Conservation (phyloP, 1,140 invertebrate genomes). For the Atta cephalotes region DNA sequence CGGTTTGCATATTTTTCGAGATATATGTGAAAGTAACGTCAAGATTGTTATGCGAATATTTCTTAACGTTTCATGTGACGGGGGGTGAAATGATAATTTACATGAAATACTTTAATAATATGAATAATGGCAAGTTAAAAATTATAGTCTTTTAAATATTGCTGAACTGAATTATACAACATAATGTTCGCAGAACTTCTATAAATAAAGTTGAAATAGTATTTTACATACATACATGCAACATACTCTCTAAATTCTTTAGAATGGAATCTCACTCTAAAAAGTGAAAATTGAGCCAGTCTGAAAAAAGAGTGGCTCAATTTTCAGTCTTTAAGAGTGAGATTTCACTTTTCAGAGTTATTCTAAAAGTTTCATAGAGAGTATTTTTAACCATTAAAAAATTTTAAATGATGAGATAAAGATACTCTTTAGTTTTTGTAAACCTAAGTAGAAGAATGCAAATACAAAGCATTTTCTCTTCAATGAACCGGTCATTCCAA, state of each 20-base stretch:
- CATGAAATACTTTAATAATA: neutral
- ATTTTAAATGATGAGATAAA: neutral
- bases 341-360: no score
- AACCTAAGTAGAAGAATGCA: neutral
- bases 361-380: no score
- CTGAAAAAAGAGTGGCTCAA: no score
- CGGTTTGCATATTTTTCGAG: neutral
- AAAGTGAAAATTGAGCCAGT: no score
- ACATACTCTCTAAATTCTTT: no score
- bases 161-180: neutral
- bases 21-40: neutral
- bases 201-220: neutral
- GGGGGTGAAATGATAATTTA: neutral
- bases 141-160: slow-evolving; percentile 1
- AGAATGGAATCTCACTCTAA: no score
- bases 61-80: slow-evolving; percentile 7
- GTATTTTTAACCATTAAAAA: neutral
- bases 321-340: no score
- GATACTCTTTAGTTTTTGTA: neutral
- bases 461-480: slow-evolving; percentile 26
- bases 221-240: no score
- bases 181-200: neutral
- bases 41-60: slow-evolving; percentile 23
- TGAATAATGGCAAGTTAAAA: neutral
- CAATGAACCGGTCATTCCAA: neutral